Conservation (phyloP, 2,888 invertebrate species). For the Apamea epomidion region DNA sequence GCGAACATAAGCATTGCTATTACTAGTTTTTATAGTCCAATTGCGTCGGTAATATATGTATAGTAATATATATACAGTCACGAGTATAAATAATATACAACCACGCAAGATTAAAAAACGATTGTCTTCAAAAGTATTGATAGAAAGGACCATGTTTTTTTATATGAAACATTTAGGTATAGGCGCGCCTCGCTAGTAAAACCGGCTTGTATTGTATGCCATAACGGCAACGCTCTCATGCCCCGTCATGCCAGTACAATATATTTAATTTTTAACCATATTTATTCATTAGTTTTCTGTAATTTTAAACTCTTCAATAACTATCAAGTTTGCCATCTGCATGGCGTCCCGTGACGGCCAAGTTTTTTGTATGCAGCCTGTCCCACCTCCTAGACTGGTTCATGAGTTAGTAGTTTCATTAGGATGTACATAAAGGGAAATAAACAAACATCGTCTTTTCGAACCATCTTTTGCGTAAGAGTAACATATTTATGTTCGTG, state of each 20-base stretch:
- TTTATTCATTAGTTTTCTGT: no score
- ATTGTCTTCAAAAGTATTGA: not conserved
- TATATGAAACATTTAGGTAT: not conserved
- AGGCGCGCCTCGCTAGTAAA: not conserved
- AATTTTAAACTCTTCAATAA: not conserved
- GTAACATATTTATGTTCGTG: no score
- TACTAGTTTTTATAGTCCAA: slow-evolving; percentile 4
- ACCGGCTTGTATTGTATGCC: not conserved
- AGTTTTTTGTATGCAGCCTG: not conserved
- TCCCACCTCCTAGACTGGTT: not conserved
- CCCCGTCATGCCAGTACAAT: not conserved
- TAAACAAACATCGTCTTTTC: not conserved
- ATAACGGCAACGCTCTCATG: not conserved
- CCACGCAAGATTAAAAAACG: not conserved
- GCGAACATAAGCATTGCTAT: not conserved
- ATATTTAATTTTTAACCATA: not conserved
- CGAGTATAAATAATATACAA: not conserved
- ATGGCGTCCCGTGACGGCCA: not conserved
- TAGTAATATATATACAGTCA: not conserved
- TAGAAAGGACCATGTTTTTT: not conserved
- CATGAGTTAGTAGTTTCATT: not conserved
- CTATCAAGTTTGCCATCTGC: not conserved
- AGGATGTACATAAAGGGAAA: not conserved
- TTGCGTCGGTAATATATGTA: not conserved
- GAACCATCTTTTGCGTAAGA: no score